Evolutionary conservation across 2,888 invertebrate species (phyloP), one percentile per base, ranked within the genome.

Genomic region (Drosophila trichaetosa): DNA sequence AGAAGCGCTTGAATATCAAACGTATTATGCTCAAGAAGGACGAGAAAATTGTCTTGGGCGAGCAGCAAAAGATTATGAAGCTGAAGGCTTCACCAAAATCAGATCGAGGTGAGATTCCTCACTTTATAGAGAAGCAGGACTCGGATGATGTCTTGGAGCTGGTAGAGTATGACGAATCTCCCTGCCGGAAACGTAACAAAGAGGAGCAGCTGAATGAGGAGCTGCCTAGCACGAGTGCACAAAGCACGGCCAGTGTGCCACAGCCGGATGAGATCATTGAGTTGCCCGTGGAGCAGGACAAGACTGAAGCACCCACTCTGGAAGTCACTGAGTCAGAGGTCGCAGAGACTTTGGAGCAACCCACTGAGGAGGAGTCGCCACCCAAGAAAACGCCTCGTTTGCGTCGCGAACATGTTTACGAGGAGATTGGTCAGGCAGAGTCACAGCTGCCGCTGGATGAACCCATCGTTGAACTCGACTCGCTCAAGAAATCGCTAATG

Each of bases 31-130:
- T 93, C 29, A 91, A 91, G 36, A 92, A 92, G 63, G 90, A 92
- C 77, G 95, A 94, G 87, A 94, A 94, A 90, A 94, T 94, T 70
- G 82, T 91, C 18, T 76, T 93, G 1, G 91, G 91, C 10, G 94
- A 94, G 64, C 87, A 92, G 64, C 95, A 95, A 87, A 95, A 95
- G 93, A 95, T 95, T 76, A 93, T 95, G 78, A 94, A 94, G 69
- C 90, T 95, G 24, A 95, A 94, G 91, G 94, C 94, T 40, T 95
- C 95, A n/a, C 95, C 95, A 18, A 95, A 95, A 61, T 94, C 95
- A 29, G 94, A 94, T 8, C 93, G 95, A 69, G 90, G 93, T 64
- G 93, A 93, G 59, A 94, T 93, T 46, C 90, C 93, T 3, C 92
- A 93, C 61, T 93, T 93, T 46, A 91, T 93, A 40, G 93, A 93